Evolutionary conservation across 2,888 invertebrate species (phyloP), one percentile per base, ranked within the genome.

Genomic region (Gasteruption jaculator): DNA sequence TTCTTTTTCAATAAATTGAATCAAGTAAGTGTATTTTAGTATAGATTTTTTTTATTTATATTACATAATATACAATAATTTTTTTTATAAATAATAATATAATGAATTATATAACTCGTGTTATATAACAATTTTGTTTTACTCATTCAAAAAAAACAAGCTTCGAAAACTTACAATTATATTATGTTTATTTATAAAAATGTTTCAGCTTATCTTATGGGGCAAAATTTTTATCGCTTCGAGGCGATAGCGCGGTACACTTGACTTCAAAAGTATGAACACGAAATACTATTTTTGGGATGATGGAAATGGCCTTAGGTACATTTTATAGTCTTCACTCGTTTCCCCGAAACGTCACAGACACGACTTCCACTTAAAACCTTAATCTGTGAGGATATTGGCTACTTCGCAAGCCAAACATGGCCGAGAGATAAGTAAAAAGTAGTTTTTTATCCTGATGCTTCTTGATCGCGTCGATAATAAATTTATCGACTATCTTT

Each of bases 221-320:
- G 97, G 97, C 71, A 95, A 95, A 76, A 97, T 97, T 47, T 90
- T 97, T 39, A n/a, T n/a, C n/a, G n/a, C 75, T 86, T 42, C 80
- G 97, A 61, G 93, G 92, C 37, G 92, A 96, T 71, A 90, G 91
- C 75, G 85, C 95, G 10, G 75, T 87, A 4, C n/a, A n/a, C 71
- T 97, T 47, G 90, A 94, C 67, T 90, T 91, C 65, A 89, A 90
- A 68, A 91, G 90, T 62, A 85, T 91, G 79, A 91, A 94, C 71
- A 91, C 93, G 3, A 96, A 97, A 68, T 97, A 97, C 74, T 97
- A 96, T 69, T 97, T 99, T 76, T 94, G 95, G 91, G 97, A 97
- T 78, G 96, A 96, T 76, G 97, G 96, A 45, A 91, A 91, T 73
- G 94, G 95, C 57, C 78, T 97, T 35, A 89, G 82, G 89, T 91